Evolutionary conservation across 1,140 invertebrate species (phyloP).

Genomic region (Drosophila bocqueti): DNA sequence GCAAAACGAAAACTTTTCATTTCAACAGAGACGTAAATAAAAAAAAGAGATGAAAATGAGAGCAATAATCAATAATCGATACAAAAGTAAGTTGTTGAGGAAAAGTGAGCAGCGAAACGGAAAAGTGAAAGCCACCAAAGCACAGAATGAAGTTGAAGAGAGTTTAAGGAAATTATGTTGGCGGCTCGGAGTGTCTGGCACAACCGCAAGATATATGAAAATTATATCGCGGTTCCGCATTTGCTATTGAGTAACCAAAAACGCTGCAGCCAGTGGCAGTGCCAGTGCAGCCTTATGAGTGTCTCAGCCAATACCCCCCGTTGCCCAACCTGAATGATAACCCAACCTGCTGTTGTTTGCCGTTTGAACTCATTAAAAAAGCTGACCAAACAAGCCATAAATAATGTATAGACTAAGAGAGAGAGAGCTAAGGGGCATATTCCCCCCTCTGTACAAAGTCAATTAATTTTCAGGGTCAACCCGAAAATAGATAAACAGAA

Average conservation of each 20-base stretch:
- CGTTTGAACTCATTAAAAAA: conserved; percentile 60
- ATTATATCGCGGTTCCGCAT: conserved; percentile 72
- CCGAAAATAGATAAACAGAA: conserved; percentile 49
- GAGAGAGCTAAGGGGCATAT: conserved; percentile 30
- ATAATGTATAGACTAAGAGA: conserved; percentile 44
- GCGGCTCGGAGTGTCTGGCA: conserved; percentile 10
- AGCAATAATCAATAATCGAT: conserved; percentile 75
- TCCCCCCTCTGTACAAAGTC: conserved; percentile 45
- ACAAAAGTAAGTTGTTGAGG: conserved; percentile 65
- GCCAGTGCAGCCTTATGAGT: conserved; percentile 36
- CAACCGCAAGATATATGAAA: conserved; percentile 65
- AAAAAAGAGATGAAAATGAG: conserved; percentile 44
- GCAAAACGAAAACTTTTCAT: conserved; percentile 71
- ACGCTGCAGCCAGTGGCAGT: conserved; percentile 43
- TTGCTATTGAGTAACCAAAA: conserved; percentile 67
- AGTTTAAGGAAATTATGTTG: conserved; percentile 63
- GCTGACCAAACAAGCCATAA: conserved; percentile 70
- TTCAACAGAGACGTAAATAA: conserved; percentile 33
- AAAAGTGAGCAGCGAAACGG: conserved; percentile 64
- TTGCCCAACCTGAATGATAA: conserved; percentile 47
- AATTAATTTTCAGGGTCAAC: conserved; percentile 76
- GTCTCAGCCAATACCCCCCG: conserved; percentile 52
- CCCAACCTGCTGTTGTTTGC: conserved; percentile 60
- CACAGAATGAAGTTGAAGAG: conserved; percentile 46
- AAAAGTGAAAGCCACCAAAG: conserved; percentile 72